phyloP scores from a whole-genome alignment of 1,140 invertebrate genomes.

The Leptonema lineaticorne region DNA sequence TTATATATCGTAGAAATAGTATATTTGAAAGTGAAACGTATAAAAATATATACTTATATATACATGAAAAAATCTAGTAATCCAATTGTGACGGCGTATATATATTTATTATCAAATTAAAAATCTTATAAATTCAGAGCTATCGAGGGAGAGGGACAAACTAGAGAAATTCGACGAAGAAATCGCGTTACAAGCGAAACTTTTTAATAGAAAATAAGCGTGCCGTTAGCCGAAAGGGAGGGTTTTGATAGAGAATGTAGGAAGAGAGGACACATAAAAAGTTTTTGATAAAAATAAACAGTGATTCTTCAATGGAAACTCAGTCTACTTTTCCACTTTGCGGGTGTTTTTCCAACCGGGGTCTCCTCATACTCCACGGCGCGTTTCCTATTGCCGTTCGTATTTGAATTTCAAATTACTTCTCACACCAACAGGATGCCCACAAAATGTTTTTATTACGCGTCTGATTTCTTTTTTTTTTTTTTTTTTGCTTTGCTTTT shows the following conservation, averaged over 20 bases:
- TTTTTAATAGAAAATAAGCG: conserved; percentile 18
- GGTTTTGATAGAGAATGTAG: not conserved
- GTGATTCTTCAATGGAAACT: conserved; percentile 31
- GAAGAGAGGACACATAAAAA: conserved; percentile 6
- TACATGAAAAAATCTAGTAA: no score
- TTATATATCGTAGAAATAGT: no score
- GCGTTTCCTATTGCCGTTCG: conserved; percentile 39
- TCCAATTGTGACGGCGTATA: no score
- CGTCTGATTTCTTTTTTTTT: conserved; percentile 35
- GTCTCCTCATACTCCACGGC: conserved; percentile 10
- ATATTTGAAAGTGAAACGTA: no score
- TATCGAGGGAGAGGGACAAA: no score
- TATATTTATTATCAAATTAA: no score
- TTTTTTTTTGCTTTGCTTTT: not conserved
- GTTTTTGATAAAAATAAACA: conserved; percentile 33
- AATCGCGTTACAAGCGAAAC: not conserved
- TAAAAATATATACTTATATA: no score
- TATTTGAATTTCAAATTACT: conserved; percentile 42
- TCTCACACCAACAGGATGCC: conserved; percentile 32
- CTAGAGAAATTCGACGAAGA: no score
- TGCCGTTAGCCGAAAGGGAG: not conserved
- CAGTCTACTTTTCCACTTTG: conserved; percentile 31
- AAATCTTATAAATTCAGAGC: no score
- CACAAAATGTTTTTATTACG: conserved; percentile 40
- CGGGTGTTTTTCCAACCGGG: conserved; percentile 27